Evolutionary conservation across 2,113 vertebrate species (phyloP), one percentile per base, ranked within the genome.

Genomic region (Tiliqua scincoides): DNA sequence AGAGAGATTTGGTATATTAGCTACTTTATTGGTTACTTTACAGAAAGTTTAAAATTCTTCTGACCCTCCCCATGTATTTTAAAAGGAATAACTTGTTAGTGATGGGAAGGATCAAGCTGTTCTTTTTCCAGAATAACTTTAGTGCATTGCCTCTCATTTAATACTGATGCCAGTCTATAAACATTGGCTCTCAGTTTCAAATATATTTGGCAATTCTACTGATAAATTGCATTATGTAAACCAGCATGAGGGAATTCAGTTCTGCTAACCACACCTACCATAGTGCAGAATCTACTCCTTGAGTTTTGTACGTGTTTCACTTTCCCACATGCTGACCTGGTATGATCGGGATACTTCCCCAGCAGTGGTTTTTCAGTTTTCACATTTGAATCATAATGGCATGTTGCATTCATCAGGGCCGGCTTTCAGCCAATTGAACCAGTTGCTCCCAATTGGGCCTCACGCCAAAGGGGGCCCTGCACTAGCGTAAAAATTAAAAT

Each of bases 41-140:
- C 81, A 86, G 86, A 94, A 91, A 93, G 86, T 92, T 94, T 4
- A 0, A 76, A 75, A 92, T 81, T 83, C 76, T 91, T 91, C 95
- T 85, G 86, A 57, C 87, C 68, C 89, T 67, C 65, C 91, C 92
- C 74, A 89, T 84, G 85, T 79, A 89, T 89, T 93, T 91, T 88
- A 84, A 89, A 82, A 68, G 67, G 79, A 90, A 85, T 72, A 32
- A 82, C 85, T 93, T 89, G 83, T 73, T 70, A 20, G n/a, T 76
- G 20, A 62, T 80, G 86, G 78, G 68, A 37, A 27, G 23, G 62
- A 57, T 30, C 4, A 10, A 43, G 27, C 12, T 15, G 2, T 30
- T 67, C 74, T 61, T n/a, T 23, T 62, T 4, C 18, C n/a, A n/a
- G n/a, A 17, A 21, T 65, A 79, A 21, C 77, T 35, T 40, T 78